These are phyloP conservation scores for Apoda limacodes DNA, from an alignment of 2,888 invertebrate genomes.

Conservation along the genomic window DNA sequence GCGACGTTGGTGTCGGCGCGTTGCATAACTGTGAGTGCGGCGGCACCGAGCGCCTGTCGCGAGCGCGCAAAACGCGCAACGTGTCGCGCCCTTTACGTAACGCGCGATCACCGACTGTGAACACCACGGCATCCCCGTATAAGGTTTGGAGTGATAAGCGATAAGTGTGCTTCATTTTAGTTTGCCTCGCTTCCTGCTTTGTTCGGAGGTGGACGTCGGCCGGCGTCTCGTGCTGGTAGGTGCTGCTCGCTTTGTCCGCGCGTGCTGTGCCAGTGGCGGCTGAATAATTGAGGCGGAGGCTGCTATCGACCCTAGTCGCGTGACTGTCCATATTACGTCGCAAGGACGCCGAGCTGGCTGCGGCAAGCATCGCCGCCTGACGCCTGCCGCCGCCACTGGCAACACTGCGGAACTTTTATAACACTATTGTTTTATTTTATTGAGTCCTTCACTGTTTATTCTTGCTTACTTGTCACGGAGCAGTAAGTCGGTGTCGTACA, in stretches of 20 bases:
- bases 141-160: slow-evolving; percentile 41
- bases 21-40: slow-evolving; percentile 60
- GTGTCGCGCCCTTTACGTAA: slow-evolving; percentile 65
- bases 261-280: slow-evolving; percentile 44
- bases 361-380: slow-evolving; percentile 35
- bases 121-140: slow-evolving; percentile 25
- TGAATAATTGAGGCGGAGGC: slow-evolving; percentile 64
- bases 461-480: too few relatives aligned
- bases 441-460: too few relatives aligned
- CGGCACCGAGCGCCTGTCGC: slow-evolving; percentile 66
- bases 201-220: slow-evolving; percentile 30
- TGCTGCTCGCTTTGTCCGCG: slow-evolving; percentile 48
- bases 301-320: slow-evolving; percentile 67
- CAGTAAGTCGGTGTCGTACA: too few relatives aligned
- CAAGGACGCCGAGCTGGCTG: slow-evolving; percentile 65
- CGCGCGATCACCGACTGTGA: slow-evolving; percentile 53
- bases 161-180: slow-evolving; percentile 37
- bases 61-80: slow-evolving; percentile 58
- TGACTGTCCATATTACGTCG: slow-evolving; percentile 52
- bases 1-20: slow-evolving; percentile 60
- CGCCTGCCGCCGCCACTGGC: slow-evolving; percentile 23
- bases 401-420: slow-evolving; percentile 9
- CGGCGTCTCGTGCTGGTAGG: slow-evolving; percentile 56
- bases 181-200: slow-evolving; percentile 32
- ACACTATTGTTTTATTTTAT: slow-evolving; percentile 2